Base-by-base conservation (phyloP, 92 coral and sea anemone species). In the Plumapathes pennacea region DNA sequence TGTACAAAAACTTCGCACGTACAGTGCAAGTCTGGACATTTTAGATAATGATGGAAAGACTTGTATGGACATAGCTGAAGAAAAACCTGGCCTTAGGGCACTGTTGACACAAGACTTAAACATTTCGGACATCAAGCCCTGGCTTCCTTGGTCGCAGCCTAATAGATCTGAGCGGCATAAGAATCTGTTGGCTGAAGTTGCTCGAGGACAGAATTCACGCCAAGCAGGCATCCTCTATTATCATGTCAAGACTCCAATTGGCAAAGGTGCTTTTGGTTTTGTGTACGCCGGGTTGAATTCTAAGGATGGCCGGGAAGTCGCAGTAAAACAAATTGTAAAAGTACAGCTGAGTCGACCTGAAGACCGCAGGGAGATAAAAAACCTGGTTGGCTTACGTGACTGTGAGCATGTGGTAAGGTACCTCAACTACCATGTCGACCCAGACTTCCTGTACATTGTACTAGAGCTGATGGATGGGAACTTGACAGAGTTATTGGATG, bases 401-500 rank as follows among this genome's bases (percentile, higher is more conserved):
- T 76, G 83, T 47, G 76, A 76, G 14, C 68, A 67, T 18, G 62
- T 76, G 21, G 83, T 76, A 28, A 32, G 56, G 11, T 67, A 67
- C 17, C 18, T 46, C n/a, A 38, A 52, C 28, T 39, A 31, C 47
- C 19, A 3, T 23, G 62, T 47, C 1, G 70, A 76, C 11, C 6
- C 14, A 2, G 13, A 54, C 31, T 67, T 76, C 31, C 33, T 29
- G 11, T 76, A 56, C 32, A 38, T 76, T 21, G 39, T 67, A 26
- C 48, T 67, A n/a, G 83, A 76, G 41, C 14, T 67, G 32, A 76
- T 76, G 83, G 83, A 76, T 27, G 83, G 77, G 17, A 54, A 33
- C 3, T 74, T 74, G 25, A 65, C 54, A 1, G 67, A 64, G 1
- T 54, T 31, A 36, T 5, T 66, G 6, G 47, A 67, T 38, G 13